Base-by-base conservation (phyloP, 2,888 invertebrate genomes). In the Furcula furcula region DNA sequence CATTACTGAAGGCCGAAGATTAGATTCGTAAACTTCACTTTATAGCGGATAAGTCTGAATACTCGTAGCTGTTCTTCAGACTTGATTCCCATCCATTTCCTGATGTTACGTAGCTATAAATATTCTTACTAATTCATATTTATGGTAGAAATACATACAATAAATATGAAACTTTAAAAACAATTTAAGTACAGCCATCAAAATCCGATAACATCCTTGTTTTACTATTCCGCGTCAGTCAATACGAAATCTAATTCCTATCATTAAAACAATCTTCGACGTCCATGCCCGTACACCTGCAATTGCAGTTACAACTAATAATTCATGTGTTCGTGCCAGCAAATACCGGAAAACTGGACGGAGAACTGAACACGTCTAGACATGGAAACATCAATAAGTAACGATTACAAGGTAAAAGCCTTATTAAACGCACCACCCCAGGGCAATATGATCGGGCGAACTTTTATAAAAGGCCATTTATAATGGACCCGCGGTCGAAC, bases 401-500 rank as follows among this genome's bases (percentile, higher is more conserved):
- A 86, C 69, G 55, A 72, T 76, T 71, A 67, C 62, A 50, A 52
- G 65, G 73, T 70, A 77, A 65, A 52, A 62, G 61, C 62, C 68
- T 72, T 74, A 70, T 76, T 78, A 73, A 64, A 58, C 58, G 40
- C 10, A 18, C 46, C 54, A 67, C 76, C 77, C 77, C 43, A 59
- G 42, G 57, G 57, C 56, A 65, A 72, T 69, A 71, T 69, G 64
- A 72, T 74, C 65, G 65, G 65, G 62, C 53, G 53, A 51, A 65
- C 69, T 67, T 72, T 72, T 72, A 67, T 66, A 76, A 76, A 83
- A 75, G 65, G 65, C 58, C 67, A 69, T 64, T 65, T 65, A 72
- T 85, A 86, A 87, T 86, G 79, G 79, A 78, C 76, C 75, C 65
- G 78, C 65, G 77, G 75, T 72, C 77, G 73, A 73, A 71, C 67